Conservation (phyloP, 2,113 vertebrate species). For the Terrapene triunguis region DNA sequence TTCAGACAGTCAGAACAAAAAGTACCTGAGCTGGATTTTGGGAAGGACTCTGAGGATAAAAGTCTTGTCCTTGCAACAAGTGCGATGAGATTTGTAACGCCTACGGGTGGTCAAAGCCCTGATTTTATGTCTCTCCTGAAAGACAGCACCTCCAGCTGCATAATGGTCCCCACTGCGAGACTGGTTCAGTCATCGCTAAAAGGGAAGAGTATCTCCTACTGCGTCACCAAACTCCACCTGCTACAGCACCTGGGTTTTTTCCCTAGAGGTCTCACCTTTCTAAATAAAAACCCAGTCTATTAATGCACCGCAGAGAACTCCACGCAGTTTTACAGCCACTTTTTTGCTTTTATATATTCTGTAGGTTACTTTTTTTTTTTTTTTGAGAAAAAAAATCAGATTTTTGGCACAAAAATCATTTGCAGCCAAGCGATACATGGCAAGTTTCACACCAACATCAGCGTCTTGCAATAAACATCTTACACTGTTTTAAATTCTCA, state of each 20-base stretch:
- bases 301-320: slow-evolving; percentile 34
- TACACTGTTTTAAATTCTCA: neutral
- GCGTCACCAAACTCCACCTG: slow-evolving; percentile 62
- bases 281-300: slow-evolving; percentile 48
- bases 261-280: slow-evolving; percentile 53
- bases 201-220: slow-evolving; percentile 40
- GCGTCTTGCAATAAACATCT: neutral
- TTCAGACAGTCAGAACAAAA: neutral
- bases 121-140: slow-evolving; percentile 62
- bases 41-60: slow-evolving; percentile 56
- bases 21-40: slow-evolving; percentile 18
- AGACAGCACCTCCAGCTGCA: slow-evolving; percentile 30
- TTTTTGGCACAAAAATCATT: neutral
- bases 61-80: slow-evolving; percentile 53
- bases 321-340: neutral
- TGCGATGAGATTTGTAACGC: slow-evolving; percentile 61
- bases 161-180: slow-evolving; percentile 25
- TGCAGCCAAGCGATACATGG: neutral
- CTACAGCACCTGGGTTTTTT: neutral
- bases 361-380: slow-evolving; percentile 15
- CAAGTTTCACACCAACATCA: neutral
- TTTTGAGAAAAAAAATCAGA: neutral
- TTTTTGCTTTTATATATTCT: slow-evolving; percentile 29
- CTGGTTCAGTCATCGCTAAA: slow-evolving; percentile 46
- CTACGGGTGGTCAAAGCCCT: slow-evolving; percentile 57